A percentile compares a stretch with the other conserved stretches of the same genome.
phyloP scores from a whole-genome alignment of 2,888 invertebrate species.

The Thumatha senex region DNA sequence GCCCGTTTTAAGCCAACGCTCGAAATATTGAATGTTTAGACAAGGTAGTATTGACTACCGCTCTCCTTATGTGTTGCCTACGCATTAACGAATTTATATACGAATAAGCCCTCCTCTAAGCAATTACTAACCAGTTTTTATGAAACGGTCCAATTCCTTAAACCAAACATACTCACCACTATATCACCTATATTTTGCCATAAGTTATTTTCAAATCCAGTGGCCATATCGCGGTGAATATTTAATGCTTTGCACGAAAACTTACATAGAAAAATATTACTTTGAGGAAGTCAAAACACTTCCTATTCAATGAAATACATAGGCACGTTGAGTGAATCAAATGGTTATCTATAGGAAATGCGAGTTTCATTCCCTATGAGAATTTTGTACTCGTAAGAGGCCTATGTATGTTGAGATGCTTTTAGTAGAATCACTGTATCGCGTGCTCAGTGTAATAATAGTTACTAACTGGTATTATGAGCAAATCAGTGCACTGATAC shows the following conservation, averaged over 20 bases:
- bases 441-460: constrained; percentile 65
- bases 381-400: constrained; percentile 48
- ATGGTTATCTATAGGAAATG: constrained; percentile 53
- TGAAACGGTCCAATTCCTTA: constrained; percentile 34
- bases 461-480: constrained; percentile 54
- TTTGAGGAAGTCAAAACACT: constrained; percentile 56
- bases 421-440: constrained; percentile 74
- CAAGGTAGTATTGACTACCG: no score
- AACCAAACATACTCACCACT: constrained; percentile 32
- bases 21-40: no score
- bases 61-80: no score
- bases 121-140: no score
- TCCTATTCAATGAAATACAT: constrained; percentile 55
- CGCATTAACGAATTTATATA: no score
- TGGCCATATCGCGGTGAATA: constrained; percentile 63
- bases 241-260: constrained; percentile 51
- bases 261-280: constrained; percentile 57
- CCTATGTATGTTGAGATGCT: constrained; percentile 57
- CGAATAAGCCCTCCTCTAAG: no score
- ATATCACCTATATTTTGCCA: constrained; percentile 50
- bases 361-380: constrained; percentile 45
- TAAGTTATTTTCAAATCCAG: constrained; percentile 61
- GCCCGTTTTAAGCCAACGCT: no score
- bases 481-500: constrained; percentile 51
- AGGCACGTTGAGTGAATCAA: constrained; percentile 63